Base-by-base conservation (phyloP, 92 coral and sea anemone species). In the Phenganax stokvisi region DNA sequence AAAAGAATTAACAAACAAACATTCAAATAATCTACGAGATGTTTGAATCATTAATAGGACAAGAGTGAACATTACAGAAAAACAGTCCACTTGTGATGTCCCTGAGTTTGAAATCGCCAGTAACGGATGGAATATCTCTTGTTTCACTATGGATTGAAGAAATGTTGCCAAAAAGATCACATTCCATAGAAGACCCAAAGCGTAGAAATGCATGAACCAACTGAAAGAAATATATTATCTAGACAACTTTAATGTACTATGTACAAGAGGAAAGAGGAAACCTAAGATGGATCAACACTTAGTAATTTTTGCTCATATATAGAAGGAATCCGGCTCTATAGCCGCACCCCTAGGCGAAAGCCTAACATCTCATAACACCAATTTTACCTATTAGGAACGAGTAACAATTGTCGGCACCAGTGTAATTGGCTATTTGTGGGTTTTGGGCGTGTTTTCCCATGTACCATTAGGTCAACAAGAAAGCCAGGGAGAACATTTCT, bases 131-230 rank as follows among this genome's bases (percentile, higher is more conserved):
- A 37, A 15, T 28, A 57, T 47, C 1, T 69, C 68, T 57, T 60
- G 72, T 8, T 72, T 79, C 72, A 70, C 55, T 79, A 81, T 85
- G 78, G 84, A 79, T 66, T 90, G 90, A 47, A 70, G 51, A 51
- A 90, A 77, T 25, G 81, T 58, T 72, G 86, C 60, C 82, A 77
- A 56, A 25, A 90, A 80, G 79, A 67, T 77, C 30, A 80, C 86
- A 47, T 88, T 80, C 86, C 89, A 70, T 20, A 77, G 75, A 71
- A 87, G 82, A 83, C 93, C 93, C 77, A 80, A 82, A 57, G 85
- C 79, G 67, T 96, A 96, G 74, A 96, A 96, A 79, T 96, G 99
- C 69, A 89, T 88, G 77, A 96, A 96, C 92, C 89, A 96, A 25
- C 99, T 96, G 89, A 74, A 83, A 85, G 74, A 66, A 52, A 65